Percentiles rank a stretch among this genome's conserved stretches.
phyloP scores from a whole-genome alignment of 2,888 invertebrate species.

The Apeira syringaria region DNA sequence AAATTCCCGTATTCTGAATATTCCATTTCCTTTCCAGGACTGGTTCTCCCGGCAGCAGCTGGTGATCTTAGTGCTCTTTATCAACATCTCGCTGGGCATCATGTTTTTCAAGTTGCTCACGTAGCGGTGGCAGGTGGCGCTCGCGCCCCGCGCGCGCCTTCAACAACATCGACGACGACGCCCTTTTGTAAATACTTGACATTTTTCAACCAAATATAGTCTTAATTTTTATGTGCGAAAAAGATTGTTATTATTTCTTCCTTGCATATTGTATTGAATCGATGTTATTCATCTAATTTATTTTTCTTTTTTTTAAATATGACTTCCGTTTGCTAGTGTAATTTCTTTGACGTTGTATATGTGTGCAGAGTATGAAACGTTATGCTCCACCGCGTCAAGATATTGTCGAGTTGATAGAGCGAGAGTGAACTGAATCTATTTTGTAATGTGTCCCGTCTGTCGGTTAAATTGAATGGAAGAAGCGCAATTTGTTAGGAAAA shows the following conservation, averaged over 20 bases:
- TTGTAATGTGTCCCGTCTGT: conserved; percentile 50
- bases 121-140: conserved; percentile 88
- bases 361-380: conserved; percentile 63
- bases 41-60: conserved; percentile 98
- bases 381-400: conserved; percentile 54
- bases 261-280: conserved; percentile 39
- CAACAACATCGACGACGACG: conserved; percentile 42
- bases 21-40: conserved; percentile 85
- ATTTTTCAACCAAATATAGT: conserved; percentile 57
- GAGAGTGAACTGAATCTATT: conserved; percentile 59
- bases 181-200: conserved; percentile 65
- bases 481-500: conserved; percentile 54
- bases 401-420: conserved; percentile 56
- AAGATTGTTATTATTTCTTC: conserved; percentile 51
- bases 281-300: conserved; percentile 35
- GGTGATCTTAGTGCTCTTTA: conserved; percentile 95
- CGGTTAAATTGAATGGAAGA: conserved; percentile 59
- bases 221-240: conserved; percentile 59
- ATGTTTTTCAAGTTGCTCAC: conserved; percentile 98
- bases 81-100: conserved; percentile 96
- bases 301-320: conserved; percentile 51
- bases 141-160: conserved; percentile 63
- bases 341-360: conserved; percentile 70
- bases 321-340: conserved; percentile 76
- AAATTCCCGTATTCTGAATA: conserved; percentile 4